Base-by-base conservation (phyloP, 2,797 vertebrate species). In the Fistularia commersonii region DNA sequence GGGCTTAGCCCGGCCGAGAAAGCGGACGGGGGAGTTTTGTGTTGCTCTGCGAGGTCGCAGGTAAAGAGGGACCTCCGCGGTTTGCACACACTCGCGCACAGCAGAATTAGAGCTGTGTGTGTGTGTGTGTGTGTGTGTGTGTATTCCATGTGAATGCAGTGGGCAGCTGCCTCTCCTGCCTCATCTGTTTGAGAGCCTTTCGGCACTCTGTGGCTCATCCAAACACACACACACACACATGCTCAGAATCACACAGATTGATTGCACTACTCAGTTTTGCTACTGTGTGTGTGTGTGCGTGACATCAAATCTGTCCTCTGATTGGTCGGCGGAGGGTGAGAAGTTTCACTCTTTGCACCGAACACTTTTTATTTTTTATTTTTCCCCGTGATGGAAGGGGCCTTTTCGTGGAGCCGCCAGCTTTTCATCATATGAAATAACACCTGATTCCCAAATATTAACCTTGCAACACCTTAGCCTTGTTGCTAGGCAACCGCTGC, bases 401-500 rank as follows among this genome's bases (percentile, higher is more conserved):
- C 47, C 35, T 31, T 50, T 69, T 68, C 7, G 13, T 82, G 66
- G 57, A 64, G 48, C 45, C 54, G 54, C 63, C 48, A 48, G 43
- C 41, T 66, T 80, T 74, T 82, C 59, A 69, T 82, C 51, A 79
- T 66, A 48, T 73, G 53, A 82, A 77, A 86, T 80, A 79, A 81
- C 83, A 85, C 81, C 76, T 87, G 82, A 64, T 68, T 84, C 82
- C 74, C 69, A 79, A 87, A 82, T 84, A 87, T 90, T 88, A 90
- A 88, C 86, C 80, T 82, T 81, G 76, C 75, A 84, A 82, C 80
- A 86, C 86, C 83, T 89, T 84, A 67, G 61, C 33, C 74, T 79
- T 86, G 90, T 91, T 90, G 88, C 90, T 87, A 86, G 75, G 88
- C 87, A 90, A 90, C 88, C 48, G 46, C 46, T 63, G 77, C 64